Base-by-base conservation (phyloP, 2,113 vertebrate genomes). In the Aspidoscelis tigris region DNA sequence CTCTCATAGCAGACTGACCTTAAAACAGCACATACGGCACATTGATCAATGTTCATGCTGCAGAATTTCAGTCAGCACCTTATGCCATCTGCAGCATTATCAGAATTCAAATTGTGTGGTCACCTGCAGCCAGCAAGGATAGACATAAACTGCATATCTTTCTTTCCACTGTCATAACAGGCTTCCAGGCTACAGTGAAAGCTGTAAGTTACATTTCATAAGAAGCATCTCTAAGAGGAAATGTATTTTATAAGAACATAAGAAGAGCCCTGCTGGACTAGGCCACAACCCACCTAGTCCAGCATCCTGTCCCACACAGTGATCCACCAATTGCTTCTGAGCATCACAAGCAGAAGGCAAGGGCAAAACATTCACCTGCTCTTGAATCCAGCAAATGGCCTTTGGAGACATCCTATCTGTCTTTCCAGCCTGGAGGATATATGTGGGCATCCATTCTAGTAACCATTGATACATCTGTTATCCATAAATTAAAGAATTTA, bases 1-100 rank as follows among this genome's bases (percentile, higher is more conserved):
- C 72, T 80, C 72, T 16, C 26, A 44, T 65, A 77, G 69, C 68
- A 84, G 43, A 3, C 41, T 70, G 68, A 73, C 78, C 64, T 81
- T 44, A 41, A 79, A n/a, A 82, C 2, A n/a, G 44, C 81, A 26
- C 16, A 1, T 70, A 47, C 18, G 2, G 53, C 47, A 22, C 3
- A 4, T 12, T 73, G 33, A 18, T 44, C 2, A 41, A 41, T 16
- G 72, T 5, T 85, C 1, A 41, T 20, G 1, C 43, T 66, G 69
- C 33, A 58, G n/a, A 64, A 55, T 41, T 44, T 39, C 70, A 33
- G 53, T 26, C 7, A 21, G 39, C 55, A 55, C 50, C 41, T 73
- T 1, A 3, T 72, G 75, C n/a, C 69, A n/a, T 65, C 80, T 33
- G 65, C 47, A 18, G 77, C 24, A 9, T 44, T 41, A 69, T 65